These are phyloP conservation scores for Oreocharis arfaki DNA, from an alignment of 2,113 vertebrate genomes.

Conservation along the genomic window DNA sequence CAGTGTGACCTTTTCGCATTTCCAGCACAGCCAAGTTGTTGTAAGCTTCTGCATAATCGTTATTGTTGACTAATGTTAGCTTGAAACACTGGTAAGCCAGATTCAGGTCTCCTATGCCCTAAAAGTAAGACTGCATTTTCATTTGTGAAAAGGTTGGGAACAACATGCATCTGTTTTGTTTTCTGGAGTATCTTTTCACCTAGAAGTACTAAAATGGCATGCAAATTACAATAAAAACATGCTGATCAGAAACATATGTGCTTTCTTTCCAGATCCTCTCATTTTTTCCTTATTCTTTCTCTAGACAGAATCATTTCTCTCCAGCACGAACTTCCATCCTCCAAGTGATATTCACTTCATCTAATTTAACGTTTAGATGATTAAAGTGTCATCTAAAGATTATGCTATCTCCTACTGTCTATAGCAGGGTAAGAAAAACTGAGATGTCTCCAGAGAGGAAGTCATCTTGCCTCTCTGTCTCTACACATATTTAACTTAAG, in stretches of 20 bases:
- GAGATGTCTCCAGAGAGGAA: not conserved
- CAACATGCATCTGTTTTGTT: not conserved
- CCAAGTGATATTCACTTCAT: not conserved
- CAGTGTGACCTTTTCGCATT: conserved; percentile 84
- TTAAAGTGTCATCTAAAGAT: not conserved
- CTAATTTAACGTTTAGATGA: not conserved
- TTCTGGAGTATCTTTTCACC: not conserved
- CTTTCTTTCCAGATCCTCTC: not conserved
- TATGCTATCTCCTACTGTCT: not conserved
- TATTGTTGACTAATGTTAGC: conserved; percentile 88
- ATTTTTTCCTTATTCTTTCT: not conserved
- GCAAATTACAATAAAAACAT: not conserved
- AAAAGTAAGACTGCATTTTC: not conserved
- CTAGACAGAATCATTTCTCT: not conserved
- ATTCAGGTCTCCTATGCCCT: conserved; percentile 89
- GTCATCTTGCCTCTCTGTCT: not conserved
- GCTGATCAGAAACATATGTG: not conserved
- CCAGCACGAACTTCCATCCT: not conserved
- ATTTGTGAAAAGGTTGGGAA: not conserved
- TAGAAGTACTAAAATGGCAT: not conserved
- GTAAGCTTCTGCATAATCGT: conserved; percentile 89
- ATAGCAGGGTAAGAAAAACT: not conserved
- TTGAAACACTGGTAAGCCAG: conserved; percentile 93
- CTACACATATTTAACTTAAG: not conserved
- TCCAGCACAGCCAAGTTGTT: conserved; percentile 96